A percentile compares a stretch with the other conserved stretches of the same genome.
phyloP scores from a whole-genome alignment of 2,113 vertebrate species.

The Urocolius indicus region DNA sequence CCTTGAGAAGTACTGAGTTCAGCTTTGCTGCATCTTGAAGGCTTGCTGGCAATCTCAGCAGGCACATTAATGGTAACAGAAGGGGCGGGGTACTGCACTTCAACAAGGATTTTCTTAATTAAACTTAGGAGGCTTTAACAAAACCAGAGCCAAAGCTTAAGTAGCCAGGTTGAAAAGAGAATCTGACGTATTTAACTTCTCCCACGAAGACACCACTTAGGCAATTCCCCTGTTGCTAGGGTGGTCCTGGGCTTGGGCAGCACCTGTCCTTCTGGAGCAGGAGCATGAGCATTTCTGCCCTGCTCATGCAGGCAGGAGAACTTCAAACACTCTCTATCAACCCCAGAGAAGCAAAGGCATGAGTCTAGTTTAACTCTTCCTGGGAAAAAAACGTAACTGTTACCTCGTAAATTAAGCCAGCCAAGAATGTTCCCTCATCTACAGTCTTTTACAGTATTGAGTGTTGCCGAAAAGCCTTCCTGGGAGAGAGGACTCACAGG shows the following conservation, averaged over 20 bases:
- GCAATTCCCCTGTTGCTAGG: not conserved
- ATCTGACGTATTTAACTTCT: conserved; percentile 1
- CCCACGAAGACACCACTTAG: not conserved
- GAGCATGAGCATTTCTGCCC: not conserved
- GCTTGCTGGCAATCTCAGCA: not conserved
- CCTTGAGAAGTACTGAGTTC: not conserved
- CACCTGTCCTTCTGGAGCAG: not conserved
- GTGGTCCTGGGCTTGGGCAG: not conserved
- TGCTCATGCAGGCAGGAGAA: rapidly evolving
- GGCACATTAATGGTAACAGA: not conserved
- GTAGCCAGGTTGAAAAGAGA: not conserved
- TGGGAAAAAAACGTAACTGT: not conserved
- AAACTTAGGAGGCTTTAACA: conserved; percentile 40
- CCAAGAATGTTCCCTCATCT: not conserved
- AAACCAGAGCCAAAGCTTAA: conserved; percentile 17
- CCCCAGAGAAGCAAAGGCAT: not conserved
- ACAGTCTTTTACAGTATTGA: not conserved
- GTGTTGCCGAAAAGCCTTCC: not conserved
- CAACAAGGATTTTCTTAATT: conserved; percentile 17
- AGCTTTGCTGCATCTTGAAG: not conserved
- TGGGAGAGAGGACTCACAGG: not conserved
- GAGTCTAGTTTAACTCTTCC: not conserved
- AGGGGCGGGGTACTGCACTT: not conserved
- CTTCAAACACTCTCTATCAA: not conserved
- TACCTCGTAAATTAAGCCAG: not conserved